These are phyloP conservation scores for Hirtodrosophila alboralis DNA, from an alignment of 2,888 invertebrate genomes.

Conservation along the genomic window DNA sequence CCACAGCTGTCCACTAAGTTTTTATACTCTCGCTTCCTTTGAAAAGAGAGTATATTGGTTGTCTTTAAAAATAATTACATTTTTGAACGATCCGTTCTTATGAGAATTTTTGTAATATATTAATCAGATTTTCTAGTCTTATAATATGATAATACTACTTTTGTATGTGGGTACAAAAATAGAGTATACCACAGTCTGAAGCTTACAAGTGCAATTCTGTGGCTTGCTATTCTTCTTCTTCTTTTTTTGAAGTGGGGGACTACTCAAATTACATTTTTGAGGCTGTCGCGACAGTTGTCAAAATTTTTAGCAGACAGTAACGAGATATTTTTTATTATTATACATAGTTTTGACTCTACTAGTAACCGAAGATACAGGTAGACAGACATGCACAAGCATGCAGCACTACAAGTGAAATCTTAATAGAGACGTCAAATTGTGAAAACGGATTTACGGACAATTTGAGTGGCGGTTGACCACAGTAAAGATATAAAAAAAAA, in stretches of 20 bases:
- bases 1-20: slow-evolving; percentile 38
- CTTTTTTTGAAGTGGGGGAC: slow-evolving; percentile 27
- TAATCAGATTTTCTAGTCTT: no score
- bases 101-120: no score
- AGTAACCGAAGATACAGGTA: slow-evolving; percentile 34
- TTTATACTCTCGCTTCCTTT: no score
- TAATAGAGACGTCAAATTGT: slow-evolving; percentile 31
- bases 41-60: no score
- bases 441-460: slow-evolving; percentile 33
- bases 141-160: no score
- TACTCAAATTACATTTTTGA: slow-evolving; percentile 65
- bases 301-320: slow-evolving; percentile 50
- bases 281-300: slow-evolving; percentile 38
- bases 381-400: slow-evolving; percentile 25
- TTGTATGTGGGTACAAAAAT: no score
- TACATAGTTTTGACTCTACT: slow-evolving; percentile 1
- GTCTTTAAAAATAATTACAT: no score
- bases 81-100: no score
- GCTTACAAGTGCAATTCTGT: no score
- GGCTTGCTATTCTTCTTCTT: no score
- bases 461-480: slow-evolving; percentile 33
- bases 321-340: slow-evolving; percentile 33
- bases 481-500: no score
- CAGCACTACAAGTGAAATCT: slow-evolving; percentile 51
- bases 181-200: no score